Base-by-base conservation (phyloP, 2,888 invertebrate species). In the Allacma fusca region DNA sequence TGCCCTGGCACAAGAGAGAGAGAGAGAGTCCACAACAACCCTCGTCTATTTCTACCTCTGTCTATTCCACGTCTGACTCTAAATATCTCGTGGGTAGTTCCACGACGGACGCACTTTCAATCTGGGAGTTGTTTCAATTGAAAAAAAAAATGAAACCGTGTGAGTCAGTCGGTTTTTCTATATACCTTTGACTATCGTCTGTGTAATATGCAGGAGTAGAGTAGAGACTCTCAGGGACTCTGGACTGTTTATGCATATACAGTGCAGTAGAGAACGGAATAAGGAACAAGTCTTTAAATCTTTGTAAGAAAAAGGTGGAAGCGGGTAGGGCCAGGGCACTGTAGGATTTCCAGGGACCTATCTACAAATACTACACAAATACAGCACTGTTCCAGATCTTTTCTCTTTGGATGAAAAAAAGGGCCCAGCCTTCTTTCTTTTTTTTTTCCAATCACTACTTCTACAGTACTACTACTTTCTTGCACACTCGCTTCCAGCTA, bases 371-470 rank as follows among this genome's bases (percentile, higher is more conserved):
- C n/a, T n/a, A n/a, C n/a, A n/a, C n/a, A n/a, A n/a, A n/a, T n/a
- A n/a, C n/a, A 68, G 24, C 34, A 70, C 44, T 70, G 44, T 70
- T 70, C 69, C 68, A 68, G 44, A 50, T 70, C 71, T 71, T 57
- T 24, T 65, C 65, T 65, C 13, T 19, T 2, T 65, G n/a, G 65
- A 13, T 26, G 0, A 0, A 70, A 70, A 72, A 73, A 73, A 73
- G 73, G 62, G 73, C 62, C 73, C 62, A 57, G 59, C 73, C 73
- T 73, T 73, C 73, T 59, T 62, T 73, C 21, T 57, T 62, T 34
- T 59, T n/a, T n/a, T 44, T 71, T 71, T 57, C 34, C 34, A 34
- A 34, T 34, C 34, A 34, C n/a, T n/a, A n/a, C n/a, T n/a, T n/a
- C n/a, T n/a, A n/a, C n/a, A n/a, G n/a, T 40, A 40, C 13, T 40